Evolutionary conservation across 35 echinoderm and acorn worm genomes (phyloP), one percentile per base, ranked within the genome.

Genomic region (Lytechinus pictus): DNA sequence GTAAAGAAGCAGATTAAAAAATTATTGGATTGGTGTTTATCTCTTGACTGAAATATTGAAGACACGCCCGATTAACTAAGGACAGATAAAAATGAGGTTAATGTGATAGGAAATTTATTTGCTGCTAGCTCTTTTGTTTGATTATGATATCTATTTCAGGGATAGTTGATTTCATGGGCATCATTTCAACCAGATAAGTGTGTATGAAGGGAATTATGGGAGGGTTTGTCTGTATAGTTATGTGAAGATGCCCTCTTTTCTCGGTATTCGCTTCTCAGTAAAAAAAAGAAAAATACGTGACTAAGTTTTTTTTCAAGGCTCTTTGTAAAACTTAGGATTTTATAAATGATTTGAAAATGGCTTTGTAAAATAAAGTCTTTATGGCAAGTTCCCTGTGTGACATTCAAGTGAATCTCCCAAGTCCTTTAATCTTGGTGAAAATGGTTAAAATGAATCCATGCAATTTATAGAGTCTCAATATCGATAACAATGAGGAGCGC

Each of bases 161-260:
- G 66, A 79, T 16, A 79, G 66, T 79, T 79, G 66, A 79, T 79
- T 79, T 79, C 24, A 79, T 79, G 66, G n/a, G 66, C 66, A 79
- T 79, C 21, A 16, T 16, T 8, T n/a, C 19, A 24, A 79, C 66
- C 66, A 79, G 19, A 24, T 79, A 79, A 79, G 66, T 79, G 66
- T 0, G 16, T n/a, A n/a, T 24, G 19, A n/a, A 24, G 66, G 66
- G n/a, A 79, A 79, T 79, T 24, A 79, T 79, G 4, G 4, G 3
- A 79, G 6, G 66, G n/a, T n/a, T 24, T 7, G 19, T 79, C 4
- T 71, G 4, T 66, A 13, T 71, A 21, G 56, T 71, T 71, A 12
- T 71, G 66, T 24, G 4, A 7, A n/a, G 66, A 79, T 6, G 4
- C 19, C 66, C 2, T 79, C 61, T 58, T 21, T 71, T 4, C 61